Evolutionary conservation across 2,888 invertebrate species (phyloP).

Genomic region (Callosobruchus maculatus): DNA sequence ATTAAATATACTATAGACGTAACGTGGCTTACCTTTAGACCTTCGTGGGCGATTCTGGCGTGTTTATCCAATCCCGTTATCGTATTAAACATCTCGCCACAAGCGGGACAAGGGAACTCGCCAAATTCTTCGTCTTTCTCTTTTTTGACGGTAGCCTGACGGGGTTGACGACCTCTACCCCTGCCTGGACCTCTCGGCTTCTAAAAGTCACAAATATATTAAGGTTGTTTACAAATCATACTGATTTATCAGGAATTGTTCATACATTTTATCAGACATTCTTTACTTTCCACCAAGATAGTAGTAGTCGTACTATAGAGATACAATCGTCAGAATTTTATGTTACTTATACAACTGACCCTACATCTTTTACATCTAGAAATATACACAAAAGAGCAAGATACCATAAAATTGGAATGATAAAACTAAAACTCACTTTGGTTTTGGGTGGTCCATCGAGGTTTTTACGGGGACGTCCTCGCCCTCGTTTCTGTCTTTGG

Average conservation of each 20-base stretch:
- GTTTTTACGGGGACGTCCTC: slow-evolving; percentile 43
- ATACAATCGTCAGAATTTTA: too few relatives aligned
- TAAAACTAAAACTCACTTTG: slow-evolving; percentile 7
- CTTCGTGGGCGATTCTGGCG: slow-evolving; percentile 34
- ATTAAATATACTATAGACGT: too few relatives aligned
- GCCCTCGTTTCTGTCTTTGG: slow-evolving; percentile 27
- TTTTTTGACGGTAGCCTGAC: slow-evolving; percentile 23
- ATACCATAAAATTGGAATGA: too few relatives aligned
- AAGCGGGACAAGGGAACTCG: slow-evolving; percentile 38
- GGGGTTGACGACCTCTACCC: slow-evolving; percentile 28
- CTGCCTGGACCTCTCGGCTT: slow-evolving; percentile 23
- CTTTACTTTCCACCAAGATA: too few relatives aligned
- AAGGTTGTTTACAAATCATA: too few relatives aligned
- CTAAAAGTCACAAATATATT: neutral
- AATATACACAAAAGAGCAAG: too few relatives aligned
- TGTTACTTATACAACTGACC: too few relatives aligned
- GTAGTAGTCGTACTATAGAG: too few relatives aligned
- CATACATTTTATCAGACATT: too few relatives aligned
- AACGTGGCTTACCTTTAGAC: slow-evolving; percentile 30
- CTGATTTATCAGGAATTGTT: too few relatives aligned
- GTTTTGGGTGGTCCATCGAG: slow-evolving; percentile 20
- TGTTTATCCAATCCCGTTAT: slow-evolving; percentile 40
- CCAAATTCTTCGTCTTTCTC: slow-evolving; percentile 36
- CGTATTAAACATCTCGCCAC: slow-evolving; percentile 38
- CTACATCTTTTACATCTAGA: too few relatives aligned